A percentile compares a stretch with the other conserved stretches of the same genome.
These are phyloP conservation scores for Pteria penguin DNA, from an alignment of 2,888 invertebrate genomes.

Conservation along the genomic window DNA sequence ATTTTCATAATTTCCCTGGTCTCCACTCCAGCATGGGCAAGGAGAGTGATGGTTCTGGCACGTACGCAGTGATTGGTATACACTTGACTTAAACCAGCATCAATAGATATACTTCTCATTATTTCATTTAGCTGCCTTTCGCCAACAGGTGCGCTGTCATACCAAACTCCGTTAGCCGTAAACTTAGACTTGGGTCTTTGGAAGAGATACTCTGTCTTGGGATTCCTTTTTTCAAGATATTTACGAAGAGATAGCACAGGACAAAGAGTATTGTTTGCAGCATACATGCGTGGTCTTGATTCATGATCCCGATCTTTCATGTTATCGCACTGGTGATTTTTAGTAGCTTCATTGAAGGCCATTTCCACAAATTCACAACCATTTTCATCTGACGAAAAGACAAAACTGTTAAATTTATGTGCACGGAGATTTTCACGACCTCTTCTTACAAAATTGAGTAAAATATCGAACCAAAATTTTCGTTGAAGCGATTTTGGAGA, in stretches of 20 bases:
- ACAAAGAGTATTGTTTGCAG: not conserved
- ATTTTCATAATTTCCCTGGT: conserved; percentile 38
- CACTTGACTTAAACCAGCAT: conserved; percentile 3
- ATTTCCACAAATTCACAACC: too few relatives aligned
- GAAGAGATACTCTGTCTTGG: conserved; percentile 14
- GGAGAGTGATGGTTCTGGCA: conserved; percentile 30
- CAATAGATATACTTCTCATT: conserved; percentile 32
- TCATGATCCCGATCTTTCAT: too few relatives aligned
- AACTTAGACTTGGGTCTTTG: conserved; percentile 5
- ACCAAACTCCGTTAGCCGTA: not conserved
- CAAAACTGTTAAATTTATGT: conserved; percentile 14
- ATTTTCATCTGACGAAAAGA: conserved; percentile 23
- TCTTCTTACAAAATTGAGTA: too few relatives aligned
- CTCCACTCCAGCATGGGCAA: conserved; percentile 31
- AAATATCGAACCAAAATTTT: conserved; percentile 36
- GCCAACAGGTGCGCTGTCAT: conserved; percentile 16
- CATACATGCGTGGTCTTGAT: too few relatives aligned
- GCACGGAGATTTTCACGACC: conserved; percentile 32
- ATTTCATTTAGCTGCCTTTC: conserved; percentile 11
- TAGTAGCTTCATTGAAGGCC: too few relatives aligned
- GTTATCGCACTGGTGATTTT: too few relatives aligned
- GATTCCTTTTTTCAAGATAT: conserved; percentile 27
- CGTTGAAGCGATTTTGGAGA: conserved; percentile 19
- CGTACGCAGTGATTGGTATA: conserved; percentile 43
- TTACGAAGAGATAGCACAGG: conserved; percentile 20